Evolutionary conservation across 35 echinoderm and acorn worm genomes (phyloP), one percentile per base, ranked within the genome.

Genomic region (Apostichopus japonicus): DNA sequence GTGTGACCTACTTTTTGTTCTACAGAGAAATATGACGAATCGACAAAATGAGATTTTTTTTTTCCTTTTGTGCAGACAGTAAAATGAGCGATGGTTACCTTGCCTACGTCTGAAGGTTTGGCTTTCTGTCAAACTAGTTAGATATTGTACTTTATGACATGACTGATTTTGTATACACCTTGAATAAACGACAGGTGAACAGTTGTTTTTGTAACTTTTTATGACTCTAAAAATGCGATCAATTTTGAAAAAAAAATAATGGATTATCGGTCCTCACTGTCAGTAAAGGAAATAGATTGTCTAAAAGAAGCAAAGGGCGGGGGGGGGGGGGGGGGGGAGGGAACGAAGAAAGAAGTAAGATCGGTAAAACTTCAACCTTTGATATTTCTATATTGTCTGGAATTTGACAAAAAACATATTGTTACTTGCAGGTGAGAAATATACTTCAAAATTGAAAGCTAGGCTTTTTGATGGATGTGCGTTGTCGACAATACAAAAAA

Each of bases 181-280:
- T 67, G 63, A 67, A 19, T 67, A 67, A 67, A 67, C 63, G 11
- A 15, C 63, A 67, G 63, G 63, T 67, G 63, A 67, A 67, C 63
- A 67, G 11, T 67, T 67, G 63, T 67, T 67, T 67, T 67, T 67
- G 63, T 67, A 67, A 67, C 63, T 67, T 67, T 67, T 67, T 67
- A 67, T 67, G 63, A 67, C 19, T 67, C 63, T 67, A 16, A 11
- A 67, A 67, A 67, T 67, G 19, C 63, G 63, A 67, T 67, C 63
- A 67, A 67, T 67, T 67, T 67, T 19, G 19, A 17, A 19, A 67
- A 67, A 67, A 15, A 15, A 19, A 67, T 67, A 13, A 17, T 10
- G 62, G 63, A 19, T 4, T 11, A 19, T 11, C 11, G 63, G 6
- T 11, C 2, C 11, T 11, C 63, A 67, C 63, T 67, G 63, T 67